Conservation (phyloP, 2,113 vertebrate genomes). For the Rhinogobius similis region DNA sequence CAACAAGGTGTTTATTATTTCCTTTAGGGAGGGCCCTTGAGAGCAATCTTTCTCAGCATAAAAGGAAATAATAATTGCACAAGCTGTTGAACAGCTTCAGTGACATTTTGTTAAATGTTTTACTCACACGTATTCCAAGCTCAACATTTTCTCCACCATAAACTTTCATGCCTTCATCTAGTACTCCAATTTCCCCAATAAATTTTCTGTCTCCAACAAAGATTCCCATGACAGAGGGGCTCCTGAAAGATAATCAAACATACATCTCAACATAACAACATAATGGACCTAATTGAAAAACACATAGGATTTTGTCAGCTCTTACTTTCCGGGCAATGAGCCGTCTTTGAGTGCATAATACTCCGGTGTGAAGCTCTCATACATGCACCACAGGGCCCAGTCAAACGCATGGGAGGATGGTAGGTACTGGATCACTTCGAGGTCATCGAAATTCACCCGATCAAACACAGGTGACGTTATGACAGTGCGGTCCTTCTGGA, state of each 20-base stretch:
- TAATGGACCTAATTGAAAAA: no score
- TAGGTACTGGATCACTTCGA: slow-evolving; percentile 29
- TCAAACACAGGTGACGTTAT: slow-evolving; percentile 74
- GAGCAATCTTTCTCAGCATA: no score
- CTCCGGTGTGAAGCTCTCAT: slow-evolving; percentile 63
- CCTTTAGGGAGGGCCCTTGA: no score
- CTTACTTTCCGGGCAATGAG: slow-evolving; percentile 50
- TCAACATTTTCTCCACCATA: slow-evolving; percentile 96
- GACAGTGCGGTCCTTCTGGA: slow-evolving; percentile 68
- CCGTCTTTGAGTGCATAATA: slow-evolving; percentile 62
- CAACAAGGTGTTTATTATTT: no score
- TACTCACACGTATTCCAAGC: slow-evolving; percentile 89
- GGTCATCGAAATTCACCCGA: slow-evolving; percentile 63
- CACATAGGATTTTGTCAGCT: neutral
- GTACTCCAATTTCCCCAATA: slow-evolving; percentile 88
- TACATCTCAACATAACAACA: neutral
- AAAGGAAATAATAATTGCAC: no score
- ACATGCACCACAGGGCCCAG: slow-evolving; percentile 78
- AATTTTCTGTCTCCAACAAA: slow-evolving; percentile 87
- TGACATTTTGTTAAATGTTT: neutral
- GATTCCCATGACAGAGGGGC: slow-evolving; percentile 92
- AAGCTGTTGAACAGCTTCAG: neutral
- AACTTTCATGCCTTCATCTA: slow-evolving; percentile 92
- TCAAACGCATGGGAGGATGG: slow-evolving; percentile 66
- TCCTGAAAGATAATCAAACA: slow-evolving; percentile 70